Conservation (phyloP, 2,113 vertebrate genomes). For the Petrocephalus microphthalmus region DNA sequence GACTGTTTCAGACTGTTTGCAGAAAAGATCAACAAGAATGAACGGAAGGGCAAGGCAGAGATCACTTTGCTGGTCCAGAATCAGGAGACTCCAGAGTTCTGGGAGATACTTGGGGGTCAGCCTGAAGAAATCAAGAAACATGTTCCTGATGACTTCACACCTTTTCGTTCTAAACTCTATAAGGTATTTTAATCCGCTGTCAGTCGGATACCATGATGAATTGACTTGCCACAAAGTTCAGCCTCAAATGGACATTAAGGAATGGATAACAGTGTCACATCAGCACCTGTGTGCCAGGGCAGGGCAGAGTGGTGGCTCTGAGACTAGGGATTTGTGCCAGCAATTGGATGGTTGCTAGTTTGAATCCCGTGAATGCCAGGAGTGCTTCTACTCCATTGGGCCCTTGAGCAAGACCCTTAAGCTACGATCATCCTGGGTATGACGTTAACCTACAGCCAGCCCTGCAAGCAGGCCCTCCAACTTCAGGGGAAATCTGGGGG, state of each 20-base stretch:
- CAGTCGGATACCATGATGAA: neutral
- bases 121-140: slow-evolving; percentile 83
- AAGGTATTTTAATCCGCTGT: slow-evolving; percentile 62
- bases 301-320: too few relatives aligned
- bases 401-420: too few relatives aligned
- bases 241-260: neutral
- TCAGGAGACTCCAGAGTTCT: slow-evolving; percentile 81
- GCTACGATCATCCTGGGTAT: too few relatives aligned
- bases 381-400: too few relatives aligned
- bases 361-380: too few relatives aligned
- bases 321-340: too few relatives aligned
- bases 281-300: neutral
- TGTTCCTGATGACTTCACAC: slow-evolving; percentile 80
- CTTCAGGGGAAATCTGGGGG: too few relatives aligned
- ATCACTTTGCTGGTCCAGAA: slow-evolving; percentile 71
- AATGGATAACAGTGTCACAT: neutral
- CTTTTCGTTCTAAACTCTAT: slow-evolving; percentile 85
- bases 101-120: slow-evolving; percentile 82
- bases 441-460: too few relatives aligned
- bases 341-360: too few relatives aligned
- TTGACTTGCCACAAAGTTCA: neutral
- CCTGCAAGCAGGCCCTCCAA: too few relatives aligned
- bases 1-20: slow-evolving; percentile 74
- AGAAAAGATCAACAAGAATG: slow-evolving; percentile 96
- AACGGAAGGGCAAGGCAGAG: slow-evolving; percentile 88